Evolutionary conservation across 2,797 vertebrate genomes (phyloP).

Genomic region (Furcifer pardalis): DNA sequence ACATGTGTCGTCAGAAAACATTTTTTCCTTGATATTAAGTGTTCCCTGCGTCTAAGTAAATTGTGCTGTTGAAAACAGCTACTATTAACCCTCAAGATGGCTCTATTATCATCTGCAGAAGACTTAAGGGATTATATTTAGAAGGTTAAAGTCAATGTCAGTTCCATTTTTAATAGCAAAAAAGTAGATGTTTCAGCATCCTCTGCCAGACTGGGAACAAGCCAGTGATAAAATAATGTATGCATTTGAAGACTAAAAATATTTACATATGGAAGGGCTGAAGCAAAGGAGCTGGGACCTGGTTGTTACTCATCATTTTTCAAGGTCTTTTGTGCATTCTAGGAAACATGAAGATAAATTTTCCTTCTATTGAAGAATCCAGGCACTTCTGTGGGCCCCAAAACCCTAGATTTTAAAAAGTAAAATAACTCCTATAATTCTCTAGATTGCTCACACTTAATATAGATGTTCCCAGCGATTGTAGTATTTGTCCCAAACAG

Average conservation of each 20-base stretch:
- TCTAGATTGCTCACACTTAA: too few relatives aligned
- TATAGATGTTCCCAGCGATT: too few relatives aligned
- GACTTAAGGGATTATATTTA: conserved; percentile 60
- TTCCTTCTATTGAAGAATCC: too few relatives aligned
- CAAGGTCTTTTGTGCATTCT: too few relatives aligned
- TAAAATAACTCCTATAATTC: too few relatives aligned
- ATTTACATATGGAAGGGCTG: conserved; percentile 51
- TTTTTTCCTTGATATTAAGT: conserved; percentile 41
- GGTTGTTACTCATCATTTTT: conserved; percentile 37
- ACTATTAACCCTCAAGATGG: conserved; percentile 51
- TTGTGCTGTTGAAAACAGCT: conserved; percentile 45
- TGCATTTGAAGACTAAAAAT: conserved; percentile 13
- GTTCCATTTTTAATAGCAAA: conserved; percentile 47
- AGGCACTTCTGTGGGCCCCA: too few relatives aligned
- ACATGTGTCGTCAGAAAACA: conserved; percentile 52
- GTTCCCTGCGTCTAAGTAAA: conserved; percentile 52
- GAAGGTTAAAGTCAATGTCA: conserved; percentile 69
- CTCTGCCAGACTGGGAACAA: conserved; percentile 50
- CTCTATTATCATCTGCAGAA: conserved; percentile 51
- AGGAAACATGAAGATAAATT: too few relatives aligned
- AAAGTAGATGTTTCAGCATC: conserved; percentile 28
- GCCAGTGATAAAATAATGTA: conserved; percentile 51
- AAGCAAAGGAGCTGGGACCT: conserved; percentile 34
- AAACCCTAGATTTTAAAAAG: too few relatives aligned
- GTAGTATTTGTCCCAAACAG: too few relatives aligned